A percentile compares a stretch with the other conserved stretches of the same genome.
Evolutionary conservation across 2,113 vertebrate species (phyloP).

Genomic region (Leiothrix lutea): DNA sequence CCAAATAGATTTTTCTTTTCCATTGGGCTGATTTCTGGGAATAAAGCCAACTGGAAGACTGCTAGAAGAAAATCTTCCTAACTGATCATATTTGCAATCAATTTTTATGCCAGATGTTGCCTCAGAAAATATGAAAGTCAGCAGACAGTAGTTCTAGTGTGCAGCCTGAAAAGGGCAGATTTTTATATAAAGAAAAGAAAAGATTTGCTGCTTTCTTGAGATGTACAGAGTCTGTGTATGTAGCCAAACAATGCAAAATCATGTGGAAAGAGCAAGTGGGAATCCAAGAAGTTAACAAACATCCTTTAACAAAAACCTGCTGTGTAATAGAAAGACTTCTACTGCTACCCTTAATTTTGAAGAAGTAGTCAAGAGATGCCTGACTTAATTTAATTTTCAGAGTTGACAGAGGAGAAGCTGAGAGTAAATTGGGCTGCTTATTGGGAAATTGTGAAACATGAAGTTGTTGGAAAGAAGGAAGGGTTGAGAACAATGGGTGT

Average conservation of each 20-base stretch:
- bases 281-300: not conserved
- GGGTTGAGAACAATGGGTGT: not conserved
- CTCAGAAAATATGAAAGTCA: conserved; percentile 13
- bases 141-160: conserved; percentile 1
- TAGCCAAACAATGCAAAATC: not conserved
- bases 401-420: not conserved
- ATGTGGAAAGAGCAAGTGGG: not conserved
- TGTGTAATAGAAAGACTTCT: not conserved
- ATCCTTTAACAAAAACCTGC: not conserved
- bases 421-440: not conserved
- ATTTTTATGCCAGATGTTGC: conserved; percentile 56
- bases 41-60: conserved; percentile 38
- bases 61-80: conserved; percentile 50
- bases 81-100: conserved; percentile 40
- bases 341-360: not conserved
- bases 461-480: not conserved
- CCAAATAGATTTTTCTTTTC: conserved; percentile 18
- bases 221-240: not conserved
- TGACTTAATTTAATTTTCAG: not conserved
- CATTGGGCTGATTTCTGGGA: conserved; percentile 34
- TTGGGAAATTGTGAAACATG: not conserved
- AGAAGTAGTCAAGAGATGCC: not conserved
- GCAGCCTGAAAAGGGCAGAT: not conserved
- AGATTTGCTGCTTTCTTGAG: not conserved
- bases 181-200: not conserved